Evolutionary conservation across 1,140 invertebrate genomes (phyloP).

Genomic region (Macrobrachium nipponense): DNA sequence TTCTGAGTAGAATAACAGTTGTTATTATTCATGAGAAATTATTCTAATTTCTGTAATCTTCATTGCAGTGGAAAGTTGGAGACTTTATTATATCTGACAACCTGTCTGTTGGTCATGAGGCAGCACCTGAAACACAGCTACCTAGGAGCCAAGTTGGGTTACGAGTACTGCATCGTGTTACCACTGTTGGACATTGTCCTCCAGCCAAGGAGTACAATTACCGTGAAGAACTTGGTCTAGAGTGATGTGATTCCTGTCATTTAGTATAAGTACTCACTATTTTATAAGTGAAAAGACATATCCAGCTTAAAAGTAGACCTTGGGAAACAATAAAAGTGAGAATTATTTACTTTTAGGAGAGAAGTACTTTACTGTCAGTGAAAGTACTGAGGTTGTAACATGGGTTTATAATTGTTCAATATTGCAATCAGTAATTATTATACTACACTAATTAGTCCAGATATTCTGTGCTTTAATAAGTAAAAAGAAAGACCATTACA

Average conservation of each 20-base stretch:
- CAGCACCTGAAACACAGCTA: slow-evolving; percentile 69
- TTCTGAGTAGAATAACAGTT: no score
- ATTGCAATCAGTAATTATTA: no score
- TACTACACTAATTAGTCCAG: no score
- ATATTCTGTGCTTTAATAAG: no score
- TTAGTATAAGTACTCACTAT: background rate
- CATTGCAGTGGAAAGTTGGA: slow-evolving; percentile 70
- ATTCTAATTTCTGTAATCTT: background rate
- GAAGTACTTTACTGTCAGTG: no score
- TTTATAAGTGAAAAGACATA: background rate
- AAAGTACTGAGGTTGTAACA: no score
- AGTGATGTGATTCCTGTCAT: background rate
- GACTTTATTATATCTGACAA: slow-evolving; percentile 73
- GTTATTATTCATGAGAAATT: no score
- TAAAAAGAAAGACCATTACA: no score
- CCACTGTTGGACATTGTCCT: slow-evolving; percentile 67
- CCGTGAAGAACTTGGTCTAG: slow-evolving; percentile 33
- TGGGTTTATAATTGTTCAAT: no score
- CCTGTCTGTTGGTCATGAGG: slow-evolving; percentile 71
- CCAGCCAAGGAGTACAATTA: slow-evolving; percentile 65
- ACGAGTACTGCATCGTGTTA: slow-evolving; percentile 70
- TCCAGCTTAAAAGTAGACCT: background rate
- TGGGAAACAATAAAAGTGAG: background rate
- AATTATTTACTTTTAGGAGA: no score
- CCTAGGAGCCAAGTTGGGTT: slow-evolving; percentile 69